A percentile compares a stretch with the other conserved stretches of the same genome.
phyloP scores from a whole-genome alignment of 2,888 invertebrate genomes.

The Heliothis peltigera region DNA sequence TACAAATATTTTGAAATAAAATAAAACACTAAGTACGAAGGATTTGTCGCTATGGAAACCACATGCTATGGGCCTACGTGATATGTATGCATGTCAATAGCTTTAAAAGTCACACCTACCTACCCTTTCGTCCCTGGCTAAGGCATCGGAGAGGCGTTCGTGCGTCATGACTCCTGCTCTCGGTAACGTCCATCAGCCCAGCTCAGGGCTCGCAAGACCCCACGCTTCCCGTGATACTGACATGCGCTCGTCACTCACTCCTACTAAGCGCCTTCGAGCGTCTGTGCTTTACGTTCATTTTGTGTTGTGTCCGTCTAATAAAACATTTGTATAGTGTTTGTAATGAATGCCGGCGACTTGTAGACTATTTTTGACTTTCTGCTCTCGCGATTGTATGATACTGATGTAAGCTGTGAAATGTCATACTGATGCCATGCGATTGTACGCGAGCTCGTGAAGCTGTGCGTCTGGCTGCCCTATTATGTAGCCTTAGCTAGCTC shows the following conservation, averaged over 20 bases:
- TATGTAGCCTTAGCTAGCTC: conserved; percentile 8
- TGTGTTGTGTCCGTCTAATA: conserved; percentile 25
- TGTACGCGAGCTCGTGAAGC: conserved; percentile 22
- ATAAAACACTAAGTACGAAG: background rate
- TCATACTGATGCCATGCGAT: conserved; percentile 21
- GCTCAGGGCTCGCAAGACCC: background rate
- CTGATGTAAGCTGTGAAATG: background rate
- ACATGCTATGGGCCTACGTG: conserved; percentile 44
- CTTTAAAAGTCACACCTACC: conserved; percentile 1
- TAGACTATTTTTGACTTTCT: conserved; percentile 15
- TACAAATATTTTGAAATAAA: background rate
- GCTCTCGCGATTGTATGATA: conserved; percentile 38
- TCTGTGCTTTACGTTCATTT: conserved; percentile 7
- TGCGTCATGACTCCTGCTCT: conserved; percentile 40
- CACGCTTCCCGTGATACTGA: background rate
- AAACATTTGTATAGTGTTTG: conserved; percentile 27
- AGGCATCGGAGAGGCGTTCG: conserved; percentile 6
- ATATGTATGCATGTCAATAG: conserved; percentile 22
- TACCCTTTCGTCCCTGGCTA: background rate
- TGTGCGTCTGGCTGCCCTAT: conserved; percentile 35
- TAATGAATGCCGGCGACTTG: conserved; percentile 20
- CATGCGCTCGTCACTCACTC: conserved; percentile 4
- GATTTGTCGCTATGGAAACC: conserved; percentile 38
- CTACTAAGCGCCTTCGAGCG: background rate
- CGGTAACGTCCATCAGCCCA: conserved; percentile 32